These are phyloP conservation scores for Seriola aureovittata DNA, from an alignment of 2,113 vertebrate species.

Conservation along the genomic window DNA sequence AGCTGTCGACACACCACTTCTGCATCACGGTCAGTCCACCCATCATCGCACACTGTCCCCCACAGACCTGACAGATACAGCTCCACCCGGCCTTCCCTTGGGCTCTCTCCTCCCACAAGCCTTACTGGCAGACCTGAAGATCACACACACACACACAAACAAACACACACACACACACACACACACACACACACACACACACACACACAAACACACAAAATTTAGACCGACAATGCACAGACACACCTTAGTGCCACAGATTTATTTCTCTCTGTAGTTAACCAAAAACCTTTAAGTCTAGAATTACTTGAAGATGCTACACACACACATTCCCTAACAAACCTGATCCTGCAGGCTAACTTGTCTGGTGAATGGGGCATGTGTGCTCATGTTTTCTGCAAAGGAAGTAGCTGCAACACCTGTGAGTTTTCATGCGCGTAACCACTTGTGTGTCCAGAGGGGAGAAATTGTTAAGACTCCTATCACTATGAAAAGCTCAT, in stretches of 20 bases:
- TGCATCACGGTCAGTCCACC: slow-evolving; percentile 95
- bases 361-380: slow-evolving; percentile 29
- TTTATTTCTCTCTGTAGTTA: slow-evolving; percentile 18
- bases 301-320: slow-evolving; percentile 21
- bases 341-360: slow-evolving; percentile 28
- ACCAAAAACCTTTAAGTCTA: not conserved
- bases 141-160: slow-evolving; percentile 17
- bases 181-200: not conserved
- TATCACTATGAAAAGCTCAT: not conserved
- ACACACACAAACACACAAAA: not conserved
- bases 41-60: slow-evolving; percentile 98
- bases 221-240: not conserved
- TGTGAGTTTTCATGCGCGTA: slow-evolving; percentile 36
- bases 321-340: slow-evolving; percentile 34
- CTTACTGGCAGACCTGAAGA: slow-evolving; percentile 90
- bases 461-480: slow-evolving; percentile 8
- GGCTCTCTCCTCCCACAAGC: slow-evolving; percentile 94
- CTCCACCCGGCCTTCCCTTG: slow-evolving; percentile 96
- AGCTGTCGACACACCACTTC: slow-evolving; percentile 95
- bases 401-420: slow-evolving; percentile 35
- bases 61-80: slow-evolving; percentile 92
- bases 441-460: slow-evolving; percentile 15
- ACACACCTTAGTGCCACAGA: not conserved
- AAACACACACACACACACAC: slow-evolving; percentile 22
- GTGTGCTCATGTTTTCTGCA: slow-evolving; percentile 36